phyloP scores from a whole-genome alignment of 2,888 invertebrate species.

The Epiperipatus broadwayi region DNA sequence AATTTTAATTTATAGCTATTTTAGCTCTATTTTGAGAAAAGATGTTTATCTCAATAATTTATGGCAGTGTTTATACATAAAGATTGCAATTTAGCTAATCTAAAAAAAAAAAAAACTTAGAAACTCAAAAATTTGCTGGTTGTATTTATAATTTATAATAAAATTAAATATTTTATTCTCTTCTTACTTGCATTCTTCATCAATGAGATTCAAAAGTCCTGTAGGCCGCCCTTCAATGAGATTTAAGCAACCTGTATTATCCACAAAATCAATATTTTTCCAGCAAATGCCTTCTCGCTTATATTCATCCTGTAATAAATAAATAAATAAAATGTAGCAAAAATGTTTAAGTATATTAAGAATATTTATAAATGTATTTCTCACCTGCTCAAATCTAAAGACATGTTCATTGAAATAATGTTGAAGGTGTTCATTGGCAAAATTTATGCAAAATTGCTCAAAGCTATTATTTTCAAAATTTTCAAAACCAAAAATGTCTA shows the following conservation, averaged over 20 bases:
- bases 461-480: constrained; percentile 68
- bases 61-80: not conserved
- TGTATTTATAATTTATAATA: too few relatives aligned
- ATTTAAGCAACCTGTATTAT: constrained; percentile 82
- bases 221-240: constrained; percentile 76
- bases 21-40: too few relatives aligned
- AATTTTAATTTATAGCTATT: too few relatives aligned
- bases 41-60: not conserved
- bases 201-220: constrained; percentile 68
- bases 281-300: constrained; percentile 76
- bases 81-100: too few relatives aligned
- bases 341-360: too few relatives aligned
- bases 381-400: constrained; percentile 72
- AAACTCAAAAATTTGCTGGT: too few relatives aligned
- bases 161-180: too few relatives aligned
- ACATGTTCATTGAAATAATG: constrained; percentile 96
- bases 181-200: constrained; percentile 90
- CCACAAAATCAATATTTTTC: constrained; percentile 88
- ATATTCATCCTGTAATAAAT: constrained; percentile 64
- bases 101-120: not conserved
- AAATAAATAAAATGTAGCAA: constrained; percentile 13
- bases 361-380: too few relatives aligned
- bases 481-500: constrained; percentile 93
- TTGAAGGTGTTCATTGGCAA: constrained; percentile 89
- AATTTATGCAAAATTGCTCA: constrained; percentile 92